A percentile compares a stretch with the other conserved stretches of the same genome.
Conservation (phyloP, 2,113 vertebrate species). For the Oxyruncus cristatus region DNA sequence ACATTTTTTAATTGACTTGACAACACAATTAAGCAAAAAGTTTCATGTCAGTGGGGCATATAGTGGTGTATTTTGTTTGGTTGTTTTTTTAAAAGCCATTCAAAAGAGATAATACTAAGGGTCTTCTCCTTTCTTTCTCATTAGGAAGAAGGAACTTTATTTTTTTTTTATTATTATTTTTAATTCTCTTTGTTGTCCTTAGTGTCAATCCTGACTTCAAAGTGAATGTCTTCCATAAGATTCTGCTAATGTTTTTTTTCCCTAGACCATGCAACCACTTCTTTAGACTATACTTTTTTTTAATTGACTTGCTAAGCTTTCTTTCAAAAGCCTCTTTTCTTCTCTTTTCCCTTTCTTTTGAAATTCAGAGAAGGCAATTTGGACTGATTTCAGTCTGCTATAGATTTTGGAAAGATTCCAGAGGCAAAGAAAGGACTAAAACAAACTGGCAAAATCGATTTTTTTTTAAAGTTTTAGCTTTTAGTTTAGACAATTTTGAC, state of each 20-base stretch:
- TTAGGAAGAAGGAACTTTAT: neutral
- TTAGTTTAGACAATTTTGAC: conserved; percentile 31
- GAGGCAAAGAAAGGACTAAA: neutral
- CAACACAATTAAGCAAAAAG: neutral
- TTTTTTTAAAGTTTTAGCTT: conserved; percentile 22
- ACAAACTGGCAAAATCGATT: neutral
- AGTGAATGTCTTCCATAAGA: neutral
- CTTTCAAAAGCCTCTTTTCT: neutral
- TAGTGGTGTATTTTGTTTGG: neutral
- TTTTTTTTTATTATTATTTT: neutral
- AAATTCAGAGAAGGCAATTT: conserved; percentile 5
- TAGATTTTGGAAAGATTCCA: conserved; percentile 42
- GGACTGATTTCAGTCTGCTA: neutral
- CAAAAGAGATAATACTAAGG: neutral
- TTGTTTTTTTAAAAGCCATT: neutral
- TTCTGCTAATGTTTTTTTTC: neutral
- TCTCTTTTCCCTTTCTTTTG: neutral
- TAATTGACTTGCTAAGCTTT: neutral
- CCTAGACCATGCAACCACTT: neutral
- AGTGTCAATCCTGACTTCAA: neutral
- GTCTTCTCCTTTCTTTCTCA: neutral
- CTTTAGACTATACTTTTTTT: neutral
- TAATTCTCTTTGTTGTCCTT: neutral
- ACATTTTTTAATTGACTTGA: neutral
- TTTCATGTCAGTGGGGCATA: neutral